Percentiles rank a stretch among this genome's conserved stretches.
phyloP scores from a whole-genome alignment of 2,113 vertebrate species.

The Himantopus leucocephalus region DNA sequence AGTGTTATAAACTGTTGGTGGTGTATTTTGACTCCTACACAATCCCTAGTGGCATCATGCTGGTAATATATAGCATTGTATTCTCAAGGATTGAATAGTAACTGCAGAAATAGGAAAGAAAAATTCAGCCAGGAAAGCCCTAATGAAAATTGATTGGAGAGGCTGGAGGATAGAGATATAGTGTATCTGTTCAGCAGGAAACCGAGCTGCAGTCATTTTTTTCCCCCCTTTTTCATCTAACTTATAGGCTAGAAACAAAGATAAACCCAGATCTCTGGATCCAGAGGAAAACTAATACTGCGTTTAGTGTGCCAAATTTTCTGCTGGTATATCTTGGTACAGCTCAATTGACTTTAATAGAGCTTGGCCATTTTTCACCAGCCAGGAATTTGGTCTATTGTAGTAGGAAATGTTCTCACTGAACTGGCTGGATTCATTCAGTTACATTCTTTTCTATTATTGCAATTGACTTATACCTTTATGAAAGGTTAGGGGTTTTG shows the following conservation, averaged over 20 bases:
- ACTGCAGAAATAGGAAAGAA: neutral
- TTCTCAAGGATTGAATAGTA: neutral
- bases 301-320: conserved; percentile 36
- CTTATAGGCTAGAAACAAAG: conserved; percentile 35
- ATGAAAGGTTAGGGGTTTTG: neutral
- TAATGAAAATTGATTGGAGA: conserved; percentile 55
- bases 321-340: conserved; percentile 11
- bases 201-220: neutral
- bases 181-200: neutral
- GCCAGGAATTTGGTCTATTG: neutral
- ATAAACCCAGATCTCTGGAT: conserved; percentile 15
- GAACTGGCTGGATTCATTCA: neutral
- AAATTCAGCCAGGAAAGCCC: conserved; percentile 1
- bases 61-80: neutral
- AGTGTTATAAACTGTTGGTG: neutral
- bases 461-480: neutral
- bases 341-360: conserved; percentile 18
- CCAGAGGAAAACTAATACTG: conserved; percentile 22
- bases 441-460: neutral
- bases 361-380: neutral
- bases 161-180: conserved; percentile 1
- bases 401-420: neutral
- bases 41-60: neutral
- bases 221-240: neutral
- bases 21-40: conserved; percentile 1